Base-by-base conservation (phyloP, 2,113 vertebrate species). In the Macaca nemestrina region DNA sequence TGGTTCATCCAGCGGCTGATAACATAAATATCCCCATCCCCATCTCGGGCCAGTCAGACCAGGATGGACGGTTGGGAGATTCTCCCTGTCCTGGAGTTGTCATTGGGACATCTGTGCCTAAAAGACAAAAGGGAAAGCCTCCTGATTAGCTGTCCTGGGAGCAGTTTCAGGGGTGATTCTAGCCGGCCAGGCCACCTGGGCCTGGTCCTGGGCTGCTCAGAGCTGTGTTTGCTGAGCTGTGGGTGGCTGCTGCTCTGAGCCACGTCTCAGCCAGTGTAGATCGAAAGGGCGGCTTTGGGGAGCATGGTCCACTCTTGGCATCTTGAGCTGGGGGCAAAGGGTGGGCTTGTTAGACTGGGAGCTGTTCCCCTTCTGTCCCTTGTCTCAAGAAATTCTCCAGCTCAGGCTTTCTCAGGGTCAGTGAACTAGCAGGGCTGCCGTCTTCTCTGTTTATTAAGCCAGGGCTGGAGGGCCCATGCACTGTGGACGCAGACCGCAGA, bases 51-150 rank as follows among this genome's bases (percentile, higher is more conserved):
- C 94, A 70, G 94, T 98, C 45, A 20, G 11, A 86, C 95, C 95
- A 95, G 95, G 88, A 93, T 98, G 93, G 97, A 97, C 94, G 95
- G 98, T 93, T 61, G 17, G 94, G 97, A 97, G 88, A 95, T 86
- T 96, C 38, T 95, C 92, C 73, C 93, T 30, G 57, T 97, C 96
- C 59, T 97, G 96, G 96, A 96, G 96, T 88, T 52, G 95, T 97
- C 98, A 96, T 95, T 96, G 61, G 84, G 96, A 95, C 91, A 30
- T 93, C 93, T 90, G 80, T 16, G 87, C 79, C 50, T 78, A 50
- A 91, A 94, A 98, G 97, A 98, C 98, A 97, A 90, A 96, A 93
- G 98, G 97, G 55, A 97, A 98, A 97, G 90, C 97, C 76, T 79
- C 95, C 97, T 97, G 97, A 97, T 97, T 16, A 0, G 35, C 82